Percentiles rank a stretch among this genome's conserved stretches.
Conservation (phyloP, 35 echinoderm and acorn worm species). For the Apostichopus japonicus region DNA sequence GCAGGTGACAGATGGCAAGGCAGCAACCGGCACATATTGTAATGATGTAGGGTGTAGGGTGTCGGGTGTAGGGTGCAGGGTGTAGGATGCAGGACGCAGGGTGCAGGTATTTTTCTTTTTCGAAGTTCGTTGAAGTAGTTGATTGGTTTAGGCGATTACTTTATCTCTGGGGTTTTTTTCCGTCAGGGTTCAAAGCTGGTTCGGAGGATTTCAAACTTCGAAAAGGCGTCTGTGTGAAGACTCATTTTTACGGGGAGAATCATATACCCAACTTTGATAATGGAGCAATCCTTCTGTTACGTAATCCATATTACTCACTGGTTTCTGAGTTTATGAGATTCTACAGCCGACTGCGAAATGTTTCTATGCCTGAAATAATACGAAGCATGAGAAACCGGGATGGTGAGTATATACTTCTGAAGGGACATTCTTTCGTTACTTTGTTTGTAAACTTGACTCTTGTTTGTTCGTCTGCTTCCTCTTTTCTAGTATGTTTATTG, state of each 20-base stretch:
- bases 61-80: neutral
- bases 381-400: neutral
- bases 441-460: too few species aligned
- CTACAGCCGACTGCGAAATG: neutral
- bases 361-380: conserved; percentile 10
- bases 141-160: too few species aligned
- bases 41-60: too few species aligned
- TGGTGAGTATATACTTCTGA: neutral
- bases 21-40: too few species aligned
- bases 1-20: too few species aligned
- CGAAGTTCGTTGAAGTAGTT: too few species aligned
- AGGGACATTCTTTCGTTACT: too few species aligned
- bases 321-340: conserved; percentile 28
- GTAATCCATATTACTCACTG: conserved; percentile 22
- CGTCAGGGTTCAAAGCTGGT: conserved; percentile 17
- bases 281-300: conserved; percentile 10
- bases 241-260: neutral
- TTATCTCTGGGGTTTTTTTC: too few species aligned
- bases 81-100: too few species aligned
- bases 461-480: too few species aligned
- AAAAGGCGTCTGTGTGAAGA: conserved; percentile 2
- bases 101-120: too few species aligned
- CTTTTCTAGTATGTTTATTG: too few species aligned
- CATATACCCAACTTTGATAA: neutral
- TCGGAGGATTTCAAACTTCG: neutral